Evolutionary conservation across 2,797 vertebrate species (phyloP).

Genomic region (Cephalopachus bancanus): DNA sequence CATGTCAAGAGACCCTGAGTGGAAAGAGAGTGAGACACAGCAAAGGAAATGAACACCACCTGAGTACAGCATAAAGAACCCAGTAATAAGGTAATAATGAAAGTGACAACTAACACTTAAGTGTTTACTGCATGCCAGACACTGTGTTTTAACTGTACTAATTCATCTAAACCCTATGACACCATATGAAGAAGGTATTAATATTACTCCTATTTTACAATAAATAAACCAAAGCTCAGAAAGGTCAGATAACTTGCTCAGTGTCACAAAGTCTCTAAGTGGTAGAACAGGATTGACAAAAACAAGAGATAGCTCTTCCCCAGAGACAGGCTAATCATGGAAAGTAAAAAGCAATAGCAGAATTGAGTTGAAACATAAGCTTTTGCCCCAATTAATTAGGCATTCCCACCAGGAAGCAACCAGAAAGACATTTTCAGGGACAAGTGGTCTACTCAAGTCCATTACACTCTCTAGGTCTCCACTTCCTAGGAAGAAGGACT

Average conservation of each 20-base stretch:
- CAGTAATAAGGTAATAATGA: neutral
- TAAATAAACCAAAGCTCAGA: too few relatives aligned
- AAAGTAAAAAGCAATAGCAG: neutral
- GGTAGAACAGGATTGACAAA: neutral
- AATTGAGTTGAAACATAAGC: neutral
- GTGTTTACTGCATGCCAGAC: too few relatives aligned
- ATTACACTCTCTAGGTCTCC: neutral
- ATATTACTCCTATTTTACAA: too few relatives aligned
- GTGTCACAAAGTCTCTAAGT: neutral
- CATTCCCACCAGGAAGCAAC: neutral
- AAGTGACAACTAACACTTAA: neutral
- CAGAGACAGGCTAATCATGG: rapidly evolving
- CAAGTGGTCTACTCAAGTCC: neutral
- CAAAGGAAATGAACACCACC: neutral
- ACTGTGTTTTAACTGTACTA: too few relatives aligned
- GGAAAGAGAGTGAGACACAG: neutral
- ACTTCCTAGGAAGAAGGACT: neutral
- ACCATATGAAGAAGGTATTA: too few relatives aligned
- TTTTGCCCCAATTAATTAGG: neutral
- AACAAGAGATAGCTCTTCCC: neutral
- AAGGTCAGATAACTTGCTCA: too few relatives aligned
- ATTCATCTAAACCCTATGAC: too few relatives aligned
- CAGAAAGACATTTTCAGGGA: neutral
- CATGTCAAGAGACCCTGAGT: neutral
- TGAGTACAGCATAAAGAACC: neutral